phyloP scores from a whole-genome alignment of 2,888 invertebrate genomes.

The Galerucella calmariensis region DNA sequence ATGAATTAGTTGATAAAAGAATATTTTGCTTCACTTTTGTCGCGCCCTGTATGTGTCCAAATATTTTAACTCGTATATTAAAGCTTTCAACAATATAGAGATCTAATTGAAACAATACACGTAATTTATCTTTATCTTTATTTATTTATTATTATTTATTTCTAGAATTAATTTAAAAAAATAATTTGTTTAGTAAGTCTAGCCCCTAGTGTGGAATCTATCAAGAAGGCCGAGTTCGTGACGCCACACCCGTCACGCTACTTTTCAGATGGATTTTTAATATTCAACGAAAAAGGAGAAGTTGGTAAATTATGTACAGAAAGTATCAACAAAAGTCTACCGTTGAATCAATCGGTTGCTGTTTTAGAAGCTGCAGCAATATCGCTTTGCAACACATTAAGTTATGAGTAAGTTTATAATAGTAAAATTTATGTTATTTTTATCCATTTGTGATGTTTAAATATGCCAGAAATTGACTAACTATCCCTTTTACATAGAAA shows the following conservation, averaged over 20 bases:
- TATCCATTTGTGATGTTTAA: too few relatives aligned
- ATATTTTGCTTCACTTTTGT: too few relatives aligned
- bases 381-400: constrained; percentile 81
- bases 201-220: constrained; percentile 75
- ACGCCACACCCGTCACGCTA: constrained; percentile 79
- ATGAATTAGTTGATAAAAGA: too few relatives aligned
- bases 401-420: constrained; percentile 73
- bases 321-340: constrained; percentile 74
- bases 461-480: too few relatives aligned
- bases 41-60: too few relatives aligned
- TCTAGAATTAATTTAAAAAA: neutral
- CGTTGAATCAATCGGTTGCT: constrained; percentile 60
- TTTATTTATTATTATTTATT: too few relatives aligned
- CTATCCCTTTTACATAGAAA: too few relatives aligned
- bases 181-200: constrained; percentile 74
- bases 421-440: neutral
- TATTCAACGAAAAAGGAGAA: constrained; percentile 85
- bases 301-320: constrained; percentile 85
- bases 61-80: too few relatives aligned
- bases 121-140: too few relatives aligned
- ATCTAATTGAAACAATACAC: too few relatives aligned
- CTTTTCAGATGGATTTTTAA: constrained; percentile 81
- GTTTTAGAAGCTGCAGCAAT: constrained; percentile 76
- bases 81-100: too few relatives aligned
- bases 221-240: constrained; percentile 72